phyloP scores from a whole-genome alignment of 2,888 invertebrate species.

The Coecobrya sp. region DNA sequence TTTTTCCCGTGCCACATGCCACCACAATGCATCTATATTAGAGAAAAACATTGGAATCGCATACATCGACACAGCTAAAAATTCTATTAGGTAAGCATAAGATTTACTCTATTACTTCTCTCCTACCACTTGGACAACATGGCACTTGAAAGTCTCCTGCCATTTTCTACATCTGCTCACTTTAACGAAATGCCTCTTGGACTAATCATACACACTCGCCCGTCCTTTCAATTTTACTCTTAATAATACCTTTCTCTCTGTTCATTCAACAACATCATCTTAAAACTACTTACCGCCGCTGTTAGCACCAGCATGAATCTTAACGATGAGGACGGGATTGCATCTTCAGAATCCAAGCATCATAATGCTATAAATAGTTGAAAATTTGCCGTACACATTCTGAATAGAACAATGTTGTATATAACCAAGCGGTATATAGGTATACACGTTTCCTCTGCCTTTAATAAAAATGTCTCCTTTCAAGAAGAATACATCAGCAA shows the following conservation, averaged over 20 bases:
- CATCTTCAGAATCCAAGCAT: neutral
- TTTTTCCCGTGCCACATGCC: conserved; percentile 45
- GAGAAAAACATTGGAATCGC: conserved; percentile 1
- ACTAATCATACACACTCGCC: conserved; percentile 74
- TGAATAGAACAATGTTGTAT: too few relatives aligned
- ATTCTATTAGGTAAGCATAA: neutral
- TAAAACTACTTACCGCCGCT: conserved; percentile 34
- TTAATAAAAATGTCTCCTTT: too few relatives aligned
- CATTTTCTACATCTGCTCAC: conserved; percentile 81
- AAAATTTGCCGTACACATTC: neutral
- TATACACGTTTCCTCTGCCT: too few relatives aligned
- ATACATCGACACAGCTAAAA: neutral
- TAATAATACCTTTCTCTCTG: conserved; percentile 45
- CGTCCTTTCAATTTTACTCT: conserved; percentile 55
- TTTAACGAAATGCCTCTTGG: conserved; percentile 49
- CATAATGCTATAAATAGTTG: neutral
- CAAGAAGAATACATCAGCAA: neutral
- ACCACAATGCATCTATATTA: conserved; percentile 40
- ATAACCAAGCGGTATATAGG: too few relatives aligned
- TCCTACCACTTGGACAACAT: conserved; percentile 36
- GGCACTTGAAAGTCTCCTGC: conserved; percentile 77
- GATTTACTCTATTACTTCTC: neutral
- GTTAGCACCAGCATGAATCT: conserved; percentile 49
- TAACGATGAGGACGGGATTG: conserved; percentile 19
- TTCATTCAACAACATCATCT: conserved; percentile 57